Base-by-base conservation (phyloP, 2,113 vertebrate species). In the Phodopus roborovskii region DNA sequence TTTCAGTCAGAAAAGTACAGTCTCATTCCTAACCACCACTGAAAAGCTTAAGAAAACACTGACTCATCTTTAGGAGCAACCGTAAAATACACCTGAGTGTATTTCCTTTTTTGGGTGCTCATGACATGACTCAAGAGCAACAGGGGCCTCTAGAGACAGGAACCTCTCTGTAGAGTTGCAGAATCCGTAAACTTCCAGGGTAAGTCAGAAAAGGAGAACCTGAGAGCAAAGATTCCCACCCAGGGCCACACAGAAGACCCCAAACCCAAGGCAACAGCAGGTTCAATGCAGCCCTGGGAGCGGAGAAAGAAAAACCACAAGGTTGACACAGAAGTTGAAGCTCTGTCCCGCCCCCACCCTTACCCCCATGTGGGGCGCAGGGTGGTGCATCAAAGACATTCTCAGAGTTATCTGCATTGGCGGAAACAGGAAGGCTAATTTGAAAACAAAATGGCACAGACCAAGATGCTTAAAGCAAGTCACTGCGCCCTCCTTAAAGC, bases 401-500 rank as follows among this genome's bases (percentile, higher is more conserved):
- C 81, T 2, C 64, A 0, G 42, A 60, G 33, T 60, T 50, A 20
- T 36, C 53, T 13, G 30, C 53, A 1, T 15, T 36, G 28, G 30
- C 45, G 71, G 81, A 88, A 20, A 53, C n/a, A n/a, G 50, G 9
- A 19, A 20, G 42, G 48, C 30, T 13, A 12, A 48, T 4, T 15
- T 45, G 36, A 71, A 89, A 53, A 82, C 53, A 90, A 64, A 56
- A 36, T n/a, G 50, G 33, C 60, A 71, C 91, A 97, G 68, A 75
- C 24, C 60, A 16, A 48, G 28, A 60, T 68, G 94, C 81, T 22
- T 20, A 42, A 42, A 75, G 68, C 82, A n/a, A 68, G 33, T 68
- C 45, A 10, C 19, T 1, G 26, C 7, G 6, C 70, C 16, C 36
- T 45, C 39, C 3, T 19, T 71, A n/a, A n/a, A 93, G 87, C 93